These are phyloP conservation scores for Bos indicus DNA, from an alignment of 2,113 vertebrate genomes.

Conservation along the genomic window DNA sequence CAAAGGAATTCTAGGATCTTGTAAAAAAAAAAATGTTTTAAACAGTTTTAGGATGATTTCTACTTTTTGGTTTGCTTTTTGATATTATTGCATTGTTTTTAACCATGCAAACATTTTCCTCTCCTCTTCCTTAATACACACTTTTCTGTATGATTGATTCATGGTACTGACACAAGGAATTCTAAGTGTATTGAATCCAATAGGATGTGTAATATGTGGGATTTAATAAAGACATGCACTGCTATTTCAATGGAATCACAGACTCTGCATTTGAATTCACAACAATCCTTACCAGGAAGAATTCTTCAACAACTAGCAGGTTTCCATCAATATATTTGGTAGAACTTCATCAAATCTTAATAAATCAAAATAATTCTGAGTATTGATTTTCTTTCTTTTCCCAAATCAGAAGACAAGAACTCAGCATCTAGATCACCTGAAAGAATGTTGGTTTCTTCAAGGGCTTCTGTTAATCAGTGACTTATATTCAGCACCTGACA, in stretches of 20 bases:
- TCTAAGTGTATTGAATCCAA: constrained; percentile 88
- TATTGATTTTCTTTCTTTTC: constrained; percentile 87
- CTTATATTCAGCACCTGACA: background rate
- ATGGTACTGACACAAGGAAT: constrained; percentile 85
- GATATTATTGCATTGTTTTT: constrained; percentile 89
- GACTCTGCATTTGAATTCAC: constrained; percentile 80
- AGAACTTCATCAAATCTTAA: constrained; percentile 84
- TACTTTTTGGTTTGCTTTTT: constrained; percentile 90
- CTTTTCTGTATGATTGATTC: constrained; percentile 83
- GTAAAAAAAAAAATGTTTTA: constrained; percentile 78
- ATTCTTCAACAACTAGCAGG: constrained; percentile 79
- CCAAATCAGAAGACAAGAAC: constrained; percentile 89
- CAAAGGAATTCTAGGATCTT: constrained; percentile 83
- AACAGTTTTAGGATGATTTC: constrained; percentile 87
- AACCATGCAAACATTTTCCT: constrained; percentile 87
- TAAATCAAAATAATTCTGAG: constrained; percentile 84
- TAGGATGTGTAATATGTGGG: constrained; percentile 88
- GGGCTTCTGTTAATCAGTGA: background rate
- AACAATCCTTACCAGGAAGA: constrained; percentile 72
- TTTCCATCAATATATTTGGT: constrained; percentile 89
- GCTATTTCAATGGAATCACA: constrained; percentile 82
- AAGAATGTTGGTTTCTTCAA: background rate
- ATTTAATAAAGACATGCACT: constrained; percentile 81
- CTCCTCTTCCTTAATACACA: constrained; percentile 76
- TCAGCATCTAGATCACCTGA: constrained; percentile 82